A percentile compares a stretch with the other conserved stretches of the same genome.
These are phyloP conservation scores for Poecile montanus DNA, from an alignment of 2,797 vertebrate genomes.

Conservation along the genomic window DNA sequence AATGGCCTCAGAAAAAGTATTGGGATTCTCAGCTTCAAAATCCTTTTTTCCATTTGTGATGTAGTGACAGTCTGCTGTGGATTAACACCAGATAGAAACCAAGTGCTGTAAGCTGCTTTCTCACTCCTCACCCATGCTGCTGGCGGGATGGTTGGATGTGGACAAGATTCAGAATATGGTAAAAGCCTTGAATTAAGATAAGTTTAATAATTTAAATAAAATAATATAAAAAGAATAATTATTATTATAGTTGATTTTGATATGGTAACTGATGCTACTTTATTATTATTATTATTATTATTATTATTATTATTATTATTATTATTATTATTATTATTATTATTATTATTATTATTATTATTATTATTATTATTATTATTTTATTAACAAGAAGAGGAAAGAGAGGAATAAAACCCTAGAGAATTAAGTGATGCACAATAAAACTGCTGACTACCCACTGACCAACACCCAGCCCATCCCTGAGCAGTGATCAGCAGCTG, in stretches of 20 bases:
- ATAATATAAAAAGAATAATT: fast-evolving
- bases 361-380: background rate
- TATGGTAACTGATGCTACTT: background rate
- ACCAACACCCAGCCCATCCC: background rate
- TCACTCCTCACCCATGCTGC: background rate
- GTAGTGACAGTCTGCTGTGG: fast-evolving
- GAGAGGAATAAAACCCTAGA: background rate
- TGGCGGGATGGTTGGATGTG: background rate
- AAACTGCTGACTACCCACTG: background rate
- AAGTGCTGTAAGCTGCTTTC: background rate
- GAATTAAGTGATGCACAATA: background rate
- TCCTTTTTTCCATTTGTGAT: background rate
- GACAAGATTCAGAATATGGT: background rate
- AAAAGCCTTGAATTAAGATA: background rate
- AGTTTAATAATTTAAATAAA: background rate
- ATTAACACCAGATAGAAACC: background rate
- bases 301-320: background rate
- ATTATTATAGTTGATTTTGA: background rate
- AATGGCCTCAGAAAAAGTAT: background rate
- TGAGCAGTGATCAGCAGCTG: background rate
- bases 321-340: background rate
- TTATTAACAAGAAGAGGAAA: background rate
- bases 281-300: no score
- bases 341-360: background rate
- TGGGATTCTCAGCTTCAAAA: background rate